phyloP scores from a whole-genome alignment of 2,113 vertebrate species.

The Trichomycterus rosablanca region DNA sequence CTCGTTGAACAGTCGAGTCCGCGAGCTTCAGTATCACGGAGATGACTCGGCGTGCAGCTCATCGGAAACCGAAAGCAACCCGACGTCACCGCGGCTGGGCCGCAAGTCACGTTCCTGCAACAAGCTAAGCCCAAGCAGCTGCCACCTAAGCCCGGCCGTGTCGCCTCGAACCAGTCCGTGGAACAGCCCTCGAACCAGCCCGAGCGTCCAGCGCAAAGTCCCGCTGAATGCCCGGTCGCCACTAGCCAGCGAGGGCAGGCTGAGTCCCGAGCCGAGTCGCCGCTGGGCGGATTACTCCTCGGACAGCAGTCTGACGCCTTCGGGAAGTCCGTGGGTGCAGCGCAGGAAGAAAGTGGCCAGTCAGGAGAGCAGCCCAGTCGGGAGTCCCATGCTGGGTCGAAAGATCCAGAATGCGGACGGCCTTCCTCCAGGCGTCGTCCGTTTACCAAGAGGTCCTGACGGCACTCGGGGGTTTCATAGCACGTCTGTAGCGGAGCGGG shows the following conservation, averaged over 20 bases:
- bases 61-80: constrained; percentile 89
- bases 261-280: constrained; percentile 70
- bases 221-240: constrained; percentile 71
- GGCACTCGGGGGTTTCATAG: constrained; percentile 87
- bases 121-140: constrained; percentile 77
- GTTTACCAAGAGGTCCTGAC: constrained; percentile 87
- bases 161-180: constrained; percentile 90
- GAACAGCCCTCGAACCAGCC: constrained; percentile 81
- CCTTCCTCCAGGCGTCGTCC: constrained; percentile 81
- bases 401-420: constrained; percentile 85
- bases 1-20: constrained; percentile 85
- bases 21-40: constrained; percentile 84
- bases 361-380: constrained; percentile 81
- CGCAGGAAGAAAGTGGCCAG: constrained; percentile 82
- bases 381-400: constrained; percentile 78
- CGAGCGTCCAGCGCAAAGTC: constrained; percentile 78
- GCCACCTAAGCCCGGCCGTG: constrained; percentile 81
- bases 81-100: constrained; percentile 78
- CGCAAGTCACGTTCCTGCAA: constrained; percentile 66
- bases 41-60: constrained; percentile 94
- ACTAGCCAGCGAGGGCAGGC: constrained; percentile 71
- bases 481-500: constrained; percentile 60
- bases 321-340: constrained; percentile 93
- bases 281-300: constrained; percentile 87
- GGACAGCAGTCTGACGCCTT: constrained; percentile 89